Conservation (phyloP, 2,113 vertebrate species). For the Ginglymostoma cirratum region DNA sequence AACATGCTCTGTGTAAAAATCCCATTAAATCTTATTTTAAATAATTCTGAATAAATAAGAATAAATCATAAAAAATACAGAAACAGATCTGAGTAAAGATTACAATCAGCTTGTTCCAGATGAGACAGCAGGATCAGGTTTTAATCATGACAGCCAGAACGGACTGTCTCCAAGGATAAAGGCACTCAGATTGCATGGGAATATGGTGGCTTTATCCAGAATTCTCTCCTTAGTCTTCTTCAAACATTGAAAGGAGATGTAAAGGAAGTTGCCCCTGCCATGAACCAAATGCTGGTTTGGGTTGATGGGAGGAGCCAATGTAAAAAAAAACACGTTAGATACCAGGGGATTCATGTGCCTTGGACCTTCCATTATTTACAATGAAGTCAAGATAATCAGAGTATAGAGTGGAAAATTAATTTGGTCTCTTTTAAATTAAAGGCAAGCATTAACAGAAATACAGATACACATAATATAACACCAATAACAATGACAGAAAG, state of each 20-base stretch:
- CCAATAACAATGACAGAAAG: background rate
- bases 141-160: background rate
- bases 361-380: background rate
- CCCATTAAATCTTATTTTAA: conserved; percentile 16
- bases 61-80: background rate
- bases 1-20: conserved; percentile 30
- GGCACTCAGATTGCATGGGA: background rate
- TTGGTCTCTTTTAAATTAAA: background rate
- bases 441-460: background rate
- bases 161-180: background rate
- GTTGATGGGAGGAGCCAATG: background rate
- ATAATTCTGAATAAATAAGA: conserved; percentile 35
- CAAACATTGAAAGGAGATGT: background rate
- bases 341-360: background rate
- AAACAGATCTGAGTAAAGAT: background rate
- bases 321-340: background rate
- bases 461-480: background rate
- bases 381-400: background rate
- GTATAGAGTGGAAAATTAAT: background rate
- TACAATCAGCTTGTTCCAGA: background rate
- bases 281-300: background rate
- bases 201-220: background rate
- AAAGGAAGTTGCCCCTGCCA: background rate
- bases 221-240: background rate
- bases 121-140: background rate